Base-by-base conservation (phyloP, 1,140 invertebrate species). In the Drosophila repleta region DNA sequence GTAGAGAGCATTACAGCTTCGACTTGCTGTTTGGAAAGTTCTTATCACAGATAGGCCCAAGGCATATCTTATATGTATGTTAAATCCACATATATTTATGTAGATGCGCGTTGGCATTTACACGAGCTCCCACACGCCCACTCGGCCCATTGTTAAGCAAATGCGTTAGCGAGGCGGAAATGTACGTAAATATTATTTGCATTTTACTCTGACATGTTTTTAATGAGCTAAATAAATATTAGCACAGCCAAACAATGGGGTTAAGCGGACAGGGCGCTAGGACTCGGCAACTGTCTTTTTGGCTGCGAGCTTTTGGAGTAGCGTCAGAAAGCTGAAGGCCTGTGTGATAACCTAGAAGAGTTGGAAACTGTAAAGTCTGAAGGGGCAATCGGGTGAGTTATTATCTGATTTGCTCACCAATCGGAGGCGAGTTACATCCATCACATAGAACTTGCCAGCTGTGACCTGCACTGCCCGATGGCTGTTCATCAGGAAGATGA, bases 221-320 rank as follows among this genome's bases (percentile, higher is more conserved):
- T 87, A 87, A 85, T 85, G 81, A 78, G 78, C 43, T 68, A 52
- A 81, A 78, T 75, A 85, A 85, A 85, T 85, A 87, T 67, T 56
- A 74, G 55, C 46, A 55, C 10, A 61, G 37, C 32, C 60, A 71
- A 68, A 68, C 73, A 69, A 69, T 20, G 37, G 32, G 17, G 39
- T 6, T 17, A 8, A 8, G 15, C 39, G 35, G 24, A 3, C 24
- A 10, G 13, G 41, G 45, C 21, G 20, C 45, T 71, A 81, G 21
- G 52, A 17, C 35, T 64, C 97, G 3, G 88, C 0, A 17, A 29
- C 58, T 26, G 48, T 10, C 56, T 98, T 55, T 92, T 95, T 63
- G 96, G 96, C 92, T 92, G 94, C 87, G 95, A 96, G 82, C 93
- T 94, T 91, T 45, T 90, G 90, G 10, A 91, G 61, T 20, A 91